Conservation (phyloP, 2,888 invertebrate species). For the Bellardia pandia region DNA sequence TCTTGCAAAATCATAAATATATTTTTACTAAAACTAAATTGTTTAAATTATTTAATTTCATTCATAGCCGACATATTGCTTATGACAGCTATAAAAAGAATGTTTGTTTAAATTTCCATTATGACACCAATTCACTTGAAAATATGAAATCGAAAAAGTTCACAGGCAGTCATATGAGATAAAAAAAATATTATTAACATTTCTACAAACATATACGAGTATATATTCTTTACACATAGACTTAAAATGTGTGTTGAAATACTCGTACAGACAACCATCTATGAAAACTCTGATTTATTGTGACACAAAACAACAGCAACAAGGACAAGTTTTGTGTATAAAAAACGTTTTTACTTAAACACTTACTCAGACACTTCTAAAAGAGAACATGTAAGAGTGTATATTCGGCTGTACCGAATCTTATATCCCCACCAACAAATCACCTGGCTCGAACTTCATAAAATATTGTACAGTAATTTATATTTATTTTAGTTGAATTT, state of each 20-base stretch:
- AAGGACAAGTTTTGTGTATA: not conserved
- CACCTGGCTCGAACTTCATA: too few species aligned
- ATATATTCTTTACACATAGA: too few species aligned
- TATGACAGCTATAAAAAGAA: conserved; percentile 34
- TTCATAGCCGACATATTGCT: conserved; percentile 8
- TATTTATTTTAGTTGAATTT: too few species aligned
- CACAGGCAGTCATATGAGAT: conserved; percentile 7
- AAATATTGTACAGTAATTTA: too few species aligned
- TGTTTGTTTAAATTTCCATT: conserved; percentile 12
- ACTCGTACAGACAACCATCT: not conserved
- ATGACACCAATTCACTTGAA: conserved; percentile 9
- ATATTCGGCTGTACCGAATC: too few species aligned
- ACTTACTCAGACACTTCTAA: too few species aligned
- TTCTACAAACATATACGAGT: too few species aligned
- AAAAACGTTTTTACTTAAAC: too few species aligned
- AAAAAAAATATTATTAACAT: not conserved
- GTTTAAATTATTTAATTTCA: not conserved
- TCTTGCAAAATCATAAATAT: too few species aligned
- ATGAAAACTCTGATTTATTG: conserved; percentile 1
- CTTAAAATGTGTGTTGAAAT: not conserved
- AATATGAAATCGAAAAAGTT: not conserved
- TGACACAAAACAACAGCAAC: not conserved
- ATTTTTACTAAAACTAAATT: not conserved
- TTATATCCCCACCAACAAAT: too few species aligned
- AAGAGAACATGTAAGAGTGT: not conserved